Evolutionary conservation across 2,113 vertebrate species (phyloP).

Genomic region (Colaptes auratus): DNA sequence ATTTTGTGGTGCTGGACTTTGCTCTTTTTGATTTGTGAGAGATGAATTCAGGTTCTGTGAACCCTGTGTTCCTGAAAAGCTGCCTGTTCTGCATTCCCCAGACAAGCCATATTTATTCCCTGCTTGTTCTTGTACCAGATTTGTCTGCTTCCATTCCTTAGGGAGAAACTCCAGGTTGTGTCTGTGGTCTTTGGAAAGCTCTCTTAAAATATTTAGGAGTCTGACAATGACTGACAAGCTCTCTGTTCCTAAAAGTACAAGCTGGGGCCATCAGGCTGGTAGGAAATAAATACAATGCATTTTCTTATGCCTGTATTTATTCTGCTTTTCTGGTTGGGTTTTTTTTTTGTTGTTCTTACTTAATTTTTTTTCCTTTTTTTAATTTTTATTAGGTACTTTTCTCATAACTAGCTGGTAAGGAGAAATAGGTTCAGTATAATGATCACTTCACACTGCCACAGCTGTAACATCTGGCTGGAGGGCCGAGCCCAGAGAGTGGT

Average conservation of each 20-base stretch:
- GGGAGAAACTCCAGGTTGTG: background rate
- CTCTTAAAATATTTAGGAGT: conserved; percentile 18
- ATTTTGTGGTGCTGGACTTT: background rate
- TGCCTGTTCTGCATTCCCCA: background rate
- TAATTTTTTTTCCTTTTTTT: too few relatives aligned
- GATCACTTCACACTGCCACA: background rate
- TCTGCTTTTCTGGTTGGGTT: background rate
- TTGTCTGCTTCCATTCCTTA: background rate
- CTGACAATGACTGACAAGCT: background rate
- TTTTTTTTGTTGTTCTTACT: too few relatives aligned
- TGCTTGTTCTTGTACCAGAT: background rate
- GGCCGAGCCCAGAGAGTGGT: too few relatives aligned
- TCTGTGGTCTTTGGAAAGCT: background rate
- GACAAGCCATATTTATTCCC: background rate
- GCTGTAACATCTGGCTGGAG: too few relatives aligned
- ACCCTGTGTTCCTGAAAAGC: background rate
- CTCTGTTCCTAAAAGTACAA: background rate
- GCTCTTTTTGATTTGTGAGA: background rate
- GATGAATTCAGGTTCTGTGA: background rate
- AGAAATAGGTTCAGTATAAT: background rate
- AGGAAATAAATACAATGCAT: background rate
- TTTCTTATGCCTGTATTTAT: background rate
- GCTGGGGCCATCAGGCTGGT: background rate
- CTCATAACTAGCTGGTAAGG: background rate
- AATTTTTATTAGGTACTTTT: background rate